Evolutionary conservation across 2,113 vertebrate species (phyloP).

Genomic region (Pachyramphus minor): DNA sequence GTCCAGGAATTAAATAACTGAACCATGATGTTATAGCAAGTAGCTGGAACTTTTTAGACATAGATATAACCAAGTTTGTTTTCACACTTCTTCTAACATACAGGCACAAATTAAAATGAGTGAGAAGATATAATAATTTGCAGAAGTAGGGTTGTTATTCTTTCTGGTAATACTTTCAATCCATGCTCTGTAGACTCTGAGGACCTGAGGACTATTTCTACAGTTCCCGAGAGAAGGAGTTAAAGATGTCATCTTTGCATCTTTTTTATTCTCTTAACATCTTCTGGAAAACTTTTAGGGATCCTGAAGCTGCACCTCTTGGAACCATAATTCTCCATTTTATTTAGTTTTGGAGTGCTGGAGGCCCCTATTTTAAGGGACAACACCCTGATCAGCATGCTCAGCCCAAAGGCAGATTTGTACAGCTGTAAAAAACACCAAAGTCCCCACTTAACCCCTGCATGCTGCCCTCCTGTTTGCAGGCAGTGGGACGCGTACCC

Average conservation of each 20-base stretch:
- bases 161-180: not conserved
- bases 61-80: not conserved
- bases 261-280: not conserved
- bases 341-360: not conserved
- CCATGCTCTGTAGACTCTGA: not conserved
- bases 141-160: not conserved
- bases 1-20: constrained; percentile 6
- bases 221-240: not conserved
- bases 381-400: accelerated
- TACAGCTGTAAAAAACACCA: accelerated
- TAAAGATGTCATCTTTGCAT: not conserved
- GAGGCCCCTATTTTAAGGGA: not conserved
- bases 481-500: accelerated
- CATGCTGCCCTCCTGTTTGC: accelerated
- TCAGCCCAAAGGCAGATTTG: not conserved
- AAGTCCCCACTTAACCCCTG: accelerated
- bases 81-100: not conserved
- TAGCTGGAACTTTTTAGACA: not conserved
- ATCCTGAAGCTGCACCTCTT: not conserved
- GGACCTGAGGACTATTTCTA: not conserved
- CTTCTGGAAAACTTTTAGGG: not conserved
- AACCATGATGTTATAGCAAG: not conserved
- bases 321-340: not conserved
- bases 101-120: not conserved
- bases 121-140: not conserved